Conservation (phyloP, 2,113 vertebrate genomes). For the Pangasianodon hypophthalmus region DNA sequence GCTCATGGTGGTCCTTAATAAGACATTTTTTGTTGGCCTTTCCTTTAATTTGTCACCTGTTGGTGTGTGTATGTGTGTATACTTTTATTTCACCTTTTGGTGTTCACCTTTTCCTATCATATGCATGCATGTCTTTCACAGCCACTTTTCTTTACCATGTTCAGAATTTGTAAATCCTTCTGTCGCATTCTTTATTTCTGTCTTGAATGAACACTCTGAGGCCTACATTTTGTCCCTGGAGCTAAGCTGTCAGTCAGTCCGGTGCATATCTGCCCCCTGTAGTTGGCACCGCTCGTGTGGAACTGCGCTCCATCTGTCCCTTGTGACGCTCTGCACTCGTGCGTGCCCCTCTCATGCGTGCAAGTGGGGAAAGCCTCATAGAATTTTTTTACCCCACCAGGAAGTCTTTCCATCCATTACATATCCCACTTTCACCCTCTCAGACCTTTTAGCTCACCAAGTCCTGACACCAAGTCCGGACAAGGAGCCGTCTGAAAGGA, state of each 20-base stretch:
- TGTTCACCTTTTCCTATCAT: neutral
- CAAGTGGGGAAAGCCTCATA: neutral
- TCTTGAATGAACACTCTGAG: conserved; percentile 6
- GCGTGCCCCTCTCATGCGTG: neutral
- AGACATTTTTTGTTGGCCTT: neutral
- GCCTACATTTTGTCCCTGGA: conserved; percentile 18
- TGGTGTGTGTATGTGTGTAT: neutral
- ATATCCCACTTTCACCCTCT: neutral
- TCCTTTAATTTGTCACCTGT: neutral
- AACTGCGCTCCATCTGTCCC: conserved; percentile 55
- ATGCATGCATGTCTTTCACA: neutral
- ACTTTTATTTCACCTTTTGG: neutral
- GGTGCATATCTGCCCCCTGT: conserved; percentile 50
- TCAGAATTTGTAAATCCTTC: neutral
- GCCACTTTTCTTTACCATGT: neutral
- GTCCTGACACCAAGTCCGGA: neutral
- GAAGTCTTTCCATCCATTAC: neutral
- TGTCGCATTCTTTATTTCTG: neutral
- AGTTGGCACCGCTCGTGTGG: conserved; percentile 46
- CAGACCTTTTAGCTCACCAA: neutral
- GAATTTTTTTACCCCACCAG: neutral
- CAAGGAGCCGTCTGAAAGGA: neutral
- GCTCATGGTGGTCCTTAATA: neutral
- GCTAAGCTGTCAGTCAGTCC: conserved; percentile 47
- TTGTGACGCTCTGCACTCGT: neutral